Conservation (phyloP, 2,888 invertebrate genomes). For the Patella pellucida region DNA sequence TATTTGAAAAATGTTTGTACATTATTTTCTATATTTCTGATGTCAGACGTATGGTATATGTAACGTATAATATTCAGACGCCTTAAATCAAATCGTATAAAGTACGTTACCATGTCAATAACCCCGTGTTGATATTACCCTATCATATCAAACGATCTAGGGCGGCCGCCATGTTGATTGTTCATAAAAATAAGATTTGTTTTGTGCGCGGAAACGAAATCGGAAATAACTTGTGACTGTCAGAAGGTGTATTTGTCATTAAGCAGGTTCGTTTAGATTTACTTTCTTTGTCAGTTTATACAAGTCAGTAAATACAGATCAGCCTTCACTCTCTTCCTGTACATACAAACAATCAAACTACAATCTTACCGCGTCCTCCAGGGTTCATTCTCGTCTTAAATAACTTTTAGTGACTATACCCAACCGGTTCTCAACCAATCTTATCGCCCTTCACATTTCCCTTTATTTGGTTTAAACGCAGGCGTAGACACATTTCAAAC, state of each 20-base stretch:
- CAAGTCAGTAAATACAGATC: neutral
- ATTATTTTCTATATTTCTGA: too few species aligned
- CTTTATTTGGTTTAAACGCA: too few species aligned
- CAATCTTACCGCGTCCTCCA: too few species aligned
- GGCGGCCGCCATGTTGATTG: neutral
- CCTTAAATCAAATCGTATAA: too few species aligned
- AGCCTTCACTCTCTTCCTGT: slow-evolving; percentile 1
- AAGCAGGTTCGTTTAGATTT: slow-evolving; percentile 5
- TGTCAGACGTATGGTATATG: too few species aligned
- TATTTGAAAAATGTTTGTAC: too few species aligned
- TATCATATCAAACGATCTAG: slow-evolving; percentile 7
- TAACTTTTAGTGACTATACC: too few species aligned
- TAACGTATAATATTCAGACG: too few species aligned
- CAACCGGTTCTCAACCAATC: too few species aligned
- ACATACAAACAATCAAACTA: neutral
- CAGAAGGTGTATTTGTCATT: neutral
- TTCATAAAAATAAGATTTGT: slow-evolving; percentile 5
- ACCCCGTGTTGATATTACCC: neutral
- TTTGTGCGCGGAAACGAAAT: slow-evolving; percentile 11
- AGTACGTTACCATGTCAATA: neutral
- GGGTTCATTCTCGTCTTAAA: too few species aligned
- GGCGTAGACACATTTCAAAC: too few species aligned
- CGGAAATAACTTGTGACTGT: slow-evolving; percentile 11
- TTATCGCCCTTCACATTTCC: too few species aligned
- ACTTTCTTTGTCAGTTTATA: slow-evolving; percentile 12